A percentile compares a stretch with the other conserved stretches of the same genome.
These are phyloP conservation scores for Nansenia antarctica DNA, from an alignment of 2,113 vertebrate species.

Conservation along the genomic window DNA sequence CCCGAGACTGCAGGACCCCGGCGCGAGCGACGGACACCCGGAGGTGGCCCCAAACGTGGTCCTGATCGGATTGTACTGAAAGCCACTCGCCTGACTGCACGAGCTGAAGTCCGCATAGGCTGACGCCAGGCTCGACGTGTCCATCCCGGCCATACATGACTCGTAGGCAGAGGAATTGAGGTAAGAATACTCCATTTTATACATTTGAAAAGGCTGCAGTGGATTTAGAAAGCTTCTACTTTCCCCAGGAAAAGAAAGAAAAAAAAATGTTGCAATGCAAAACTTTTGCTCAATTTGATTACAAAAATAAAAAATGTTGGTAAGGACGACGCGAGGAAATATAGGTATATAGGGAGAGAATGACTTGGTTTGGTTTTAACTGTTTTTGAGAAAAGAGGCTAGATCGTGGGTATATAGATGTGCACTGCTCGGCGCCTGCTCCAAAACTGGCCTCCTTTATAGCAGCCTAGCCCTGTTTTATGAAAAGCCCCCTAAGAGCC, in stretches of 20 bases:
- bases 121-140: conserved; percentile 98
- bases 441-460: conserved; percentile 99
- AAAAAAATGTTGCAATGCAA: conserved; percentile 42
- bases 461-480: conserved; percentile 99
- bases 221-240: conserved; percentile 78
- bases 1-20: conserved; percentile 98
- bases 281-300: conserved; percentile 59
- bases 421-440: conserved; percentile 96
- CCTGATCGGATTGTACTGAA: conserved; percentile 99
- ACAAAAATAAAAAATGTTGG: conserved; percentile 51
- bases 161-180: conserved; percentile 99
- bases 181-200: conserved; percentile 99
- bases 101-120: conserved; percentile 99
- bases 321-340: conserved; percentile 53
- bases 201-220: conserved; percentile 98
- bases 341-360: conserved; percentile 77
- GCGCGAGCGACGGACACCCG: conserved; percentile 97
- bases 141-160: conserved; percentile 99
- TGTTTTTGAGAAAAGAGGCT: conserved; percentile 80
- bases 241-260: conserved; percentile 70
- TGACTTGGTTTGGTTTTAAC: conserved; percentile 71
- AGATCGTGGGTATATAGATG: conserved; percentile 94
- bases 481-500: conserved; percentile 99
- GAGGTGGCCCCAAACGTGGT: conserved; percentile 98
- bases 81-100: conserved; percentile 99